Evolutionary conservation across 2,888 invertebrate genomes (phyloP).

Genomic region (Eurois occulta): DNA sequence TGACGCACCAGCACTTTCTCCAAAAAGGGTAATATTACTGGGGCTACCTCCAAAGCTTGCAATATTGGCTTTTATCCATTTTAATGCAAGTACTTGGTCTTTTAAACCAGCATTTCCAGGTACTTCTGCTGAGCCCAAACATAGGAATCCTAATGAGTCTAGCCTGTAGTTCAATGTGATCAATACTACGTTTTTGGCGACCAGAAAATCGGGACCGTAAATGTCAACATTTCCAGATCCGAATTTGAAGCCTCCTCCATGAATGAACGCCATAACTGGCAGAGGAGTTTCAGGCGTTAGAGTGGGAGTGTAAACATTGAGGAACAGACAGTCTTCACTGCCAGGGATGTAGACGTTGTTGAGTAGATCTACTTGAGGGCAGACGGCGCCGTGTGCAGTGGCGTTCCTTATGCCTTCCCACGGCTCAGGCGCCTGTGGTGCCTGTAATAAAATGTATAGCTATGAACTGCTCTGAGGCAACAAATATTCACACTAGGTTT

Average conservation of each 20-base stretch:
- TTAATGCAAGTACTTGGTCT: constrained; percentile 76
- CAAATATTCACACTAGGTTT: neutral
- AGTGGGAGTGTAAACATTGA: constrained; percentile 48
- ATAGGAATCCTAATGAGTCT: constrained; percentile 89
- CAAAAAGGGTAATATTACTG: constrained; percentile 75
- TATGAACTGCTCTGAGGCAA: neutral
- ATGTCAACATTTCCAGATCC: constrained; percentile 82
- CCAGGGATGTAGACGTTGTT: constrained; percentile 47
- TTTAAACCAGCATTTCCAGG: constrained; percentile 91
- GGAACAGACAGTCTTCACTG: constrained; percentile 67
- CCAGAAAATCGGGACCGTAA: constrained; percentile 89
- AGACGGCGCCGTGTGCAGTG: constrained; percentile 26
- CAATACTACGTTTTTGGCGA: constrained; percentile 87
- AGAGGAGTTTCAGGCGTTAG: constrained; percentile 47
- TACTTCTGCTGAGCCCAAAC: constrained; percentile 87
- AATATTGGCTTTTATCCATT: constrained; percentile 77
- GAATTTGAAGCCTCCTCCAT: constrained; percentile 76
- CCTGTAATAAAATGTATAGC: constrained; percentile 23
- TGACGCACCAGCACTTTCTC: constrained; percentile 78
- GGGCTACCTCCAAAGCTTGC: constrained; percentile 75
- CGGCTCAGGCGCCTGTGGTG: constrained; percentile 31
- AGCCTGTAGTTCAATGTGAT: constrained; percentile 90
- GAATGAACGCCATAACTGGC: constrained; percentile 81
- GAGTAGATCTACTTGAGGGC: constrained; percentile 37
- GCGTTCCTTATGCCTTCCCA: constrained; percentile 44